Evolutionary conservation across 2,888 invertebrate genomes (phyloP).

Genomic region (Cryptus viduatorius): DNA sequence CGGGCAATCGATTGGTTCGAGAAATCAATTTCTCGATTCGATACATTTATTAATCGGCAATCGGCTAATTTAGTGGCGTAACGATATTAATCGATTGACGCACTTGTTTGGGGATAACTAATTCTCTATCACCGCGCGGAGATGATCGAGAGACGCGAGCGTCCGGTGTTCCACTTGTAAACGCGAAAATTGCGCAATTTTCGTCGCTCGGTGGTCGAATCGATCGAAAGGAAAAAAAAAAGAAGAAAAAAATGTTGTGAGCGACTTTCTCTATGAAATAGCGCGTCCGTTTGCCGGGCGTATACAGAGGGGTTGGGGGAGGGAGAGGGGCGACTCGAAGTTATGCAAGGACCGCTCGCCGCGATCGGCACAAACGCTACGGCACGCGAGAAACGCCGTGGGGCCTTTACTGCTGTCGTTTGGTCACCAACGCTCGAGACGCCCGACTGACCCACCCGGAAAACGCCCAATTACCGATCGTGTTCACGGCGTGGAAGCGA

Average conservation of each 20-base stretch:
- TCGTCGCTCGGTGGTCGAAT: conserved; percentile 71
- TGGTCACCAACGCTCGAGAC: neutral
- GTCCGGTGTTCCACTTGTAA: conserved; percentile 68
- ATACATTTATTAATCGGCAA: too few species aligned
- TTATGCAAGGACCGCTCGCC: conserved; percentile 80
- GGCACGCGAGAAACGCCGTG: conserved; percentile 49
- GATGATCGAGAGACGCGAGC: conserved; percentile 45
- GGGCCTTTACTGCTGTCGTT: neutral
- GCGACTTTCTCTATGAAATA: conserved; percentile 84
- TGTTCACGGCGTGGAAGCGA: neutral
- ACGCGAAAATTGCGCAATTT: conserved; percentile 68
- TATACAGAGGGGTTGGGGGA: conserved; percentile 1
- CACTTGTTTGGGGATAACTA: too few species aligned
- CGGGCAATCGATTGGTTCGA: neutral
- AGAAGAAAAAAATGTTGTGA: conserved; percentile 60
- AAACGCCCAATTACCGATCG: conserved; percentile 45
- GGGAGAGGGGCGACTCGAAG: conserved; percentile 62
- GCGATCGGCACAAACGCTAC: conserved; percentile 2
- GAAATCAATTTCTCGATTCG: too few species aligned
- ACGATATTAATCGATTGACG: conserved; percentile 1
- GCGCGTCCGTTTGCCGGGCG: conserved; percentile 76
- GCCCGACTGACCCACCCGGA: conserved; percentile 49
- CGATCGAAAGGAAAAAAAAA: conserved; percentile 79
- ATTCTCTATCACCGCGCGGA: neutral
- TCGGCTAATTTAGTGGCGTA: neutral